A percentile compares a stretch with the other conserved stretches of the same genome.
phyloP scores from a whole-genome alignment of 2,888 invertebrate genomes.

The Ornithoptera priamus region DNA sequence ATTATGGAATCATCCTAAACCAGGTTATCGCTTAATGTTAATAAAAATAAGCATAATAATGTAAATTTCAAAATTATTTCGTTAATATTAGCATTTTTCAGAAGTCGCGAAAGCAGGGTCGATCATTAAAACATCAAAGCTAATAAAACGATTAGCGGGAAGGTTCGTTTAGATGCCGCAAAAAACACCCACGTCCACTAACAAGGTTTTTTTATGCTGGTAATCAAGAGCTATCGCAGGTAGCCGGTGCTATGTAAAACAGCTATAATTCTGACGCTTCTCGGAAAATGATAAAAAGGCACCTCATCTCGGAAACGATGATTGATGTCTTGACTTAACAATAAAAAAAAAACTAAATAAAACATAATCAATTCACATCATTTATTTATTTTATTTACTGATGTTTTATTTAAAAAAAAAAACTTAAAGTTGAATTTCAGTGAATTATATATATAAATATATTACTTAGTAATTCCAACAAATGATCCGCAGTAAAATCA shows the following conservation, averaged over 20 bases:
- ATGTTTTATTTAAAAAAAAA: slow-evolving; percentile 14
- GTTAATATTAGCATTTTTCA: slow-evolving; percentile 37
- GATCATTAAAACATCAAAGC: slow-evolving; percentile 65
- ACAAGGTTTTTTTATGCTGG: slow-evolving; percentile 67
- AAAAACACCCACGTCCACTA: slow-evolving; percentile 55
- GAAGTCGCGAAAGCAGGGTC: slow-evolving; percentile 40
- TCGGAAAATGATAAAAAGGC: slow-evolving; percentile 34
- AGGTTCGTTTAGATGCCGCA: slow-evolving; percentile 50
- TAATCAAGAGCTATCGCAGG: slow-evolving; percentile 54
- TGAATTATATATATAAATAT: neutral
- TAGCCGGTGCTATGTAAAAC: slow-evolving; percentile 36
- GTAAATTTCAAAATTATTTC: slow-evolving; percentile 20
- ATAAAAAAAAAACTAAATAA: neutral
- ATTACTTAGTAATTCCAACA: neutral
- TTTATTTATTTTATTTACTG: slow-evolving; percentile 31
- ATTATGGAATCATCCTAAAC: too few species aligned
- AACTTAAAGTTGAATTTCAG: neutral
- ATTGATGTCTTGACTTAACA: slow-evolving; percentile 31
- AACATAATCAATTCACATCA: slow-evolving; percentile 26
- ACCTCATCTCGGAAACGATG: slow-evolving; percentile 28
- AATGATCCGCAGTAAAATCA: neutral
- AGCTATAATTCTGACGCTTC: slow-evolving; percentile 42
- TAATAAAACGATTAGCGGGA: slow-evolving; percentile 69
- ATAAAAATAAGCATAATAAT: too few species aligned
- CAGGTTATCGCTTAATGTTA: too few species aligned